phyloP scores from a whole-genome alignment of 2,113 vertebrate genomes.

The Chaetura pelagica region DNA sequence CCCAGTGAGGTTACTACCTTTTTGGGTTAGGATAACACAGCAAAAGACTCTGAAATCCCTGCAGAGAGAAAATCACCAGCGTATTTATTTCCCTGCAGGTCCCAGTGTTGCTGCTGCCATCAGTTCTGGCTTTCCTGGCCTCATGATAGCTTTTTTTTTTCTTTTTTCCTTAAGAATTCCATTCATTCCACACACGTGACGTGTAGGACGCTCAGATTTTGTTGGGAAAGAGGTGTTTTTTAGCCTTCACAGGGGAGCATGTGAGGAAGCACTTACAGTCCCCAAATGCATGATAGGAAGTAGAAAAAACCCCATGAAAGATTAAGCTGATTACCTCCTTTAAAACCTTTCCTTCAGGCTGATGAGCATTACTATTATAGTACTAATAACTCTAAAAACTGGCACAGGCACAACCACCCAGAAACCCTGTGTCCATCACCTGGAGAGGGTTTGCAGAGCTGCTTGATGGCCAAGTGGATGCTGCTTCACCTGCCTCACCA shows the following conservation, averaged over 20 bases:
- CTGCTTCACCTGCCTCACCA: neutral
- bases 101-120: neutral
- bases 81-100: neutral
- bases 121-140: neutral
- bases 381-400: neutral
- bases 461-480: accelerated
- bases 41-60: neutral
- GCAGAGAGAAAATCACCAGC: neutral
- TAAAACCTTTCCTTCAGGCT: neutral
- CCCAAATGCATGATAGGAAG: neutral
- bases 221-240: neutral
- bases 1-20: neutral
- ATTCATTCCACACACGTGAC: accelerated
- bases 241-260: neutral
- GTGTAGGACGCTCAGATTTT: neutral
- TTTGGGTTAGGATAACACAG: neutral
- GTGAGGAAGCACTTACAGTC: neutral
- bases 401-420: neutral
- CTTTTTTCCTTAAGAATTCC: neutral
- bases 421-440: neutral
- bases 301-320: accelerated
- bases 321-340: neutral
- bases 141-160: neutral
- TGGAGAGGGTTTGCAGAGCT: neutral
- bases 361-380: neutral